Percentiles rank a stretch among this genome's conserved stretches.
Evolutionary conservation across 2,113 vertebrate species (phyloP).

Genomic region (Colius striatus): DNA sequence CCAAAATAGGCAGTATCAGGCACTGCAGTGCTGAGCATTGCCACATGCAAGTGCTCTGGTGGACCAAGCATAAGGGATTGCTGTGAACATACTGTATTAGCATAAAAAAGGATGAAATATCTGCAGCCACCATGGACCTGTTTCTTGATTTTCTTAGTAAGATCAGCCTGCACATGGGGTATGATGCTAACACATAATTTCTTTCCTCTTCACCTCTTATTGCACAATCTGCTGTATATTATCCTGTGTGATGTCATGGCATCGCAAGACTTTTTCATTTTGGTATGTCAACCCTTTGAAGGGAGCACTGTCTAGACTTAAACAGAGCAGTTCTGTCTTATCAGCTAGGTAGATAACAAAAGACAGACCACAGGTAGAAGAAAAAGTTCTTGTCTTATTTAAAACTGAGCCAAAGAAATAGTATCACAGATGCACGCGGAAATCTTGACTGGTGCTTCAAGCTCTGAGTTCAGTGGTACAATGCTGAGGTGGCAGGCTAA

Average conservation of each 20-base stretch:
- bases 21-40: neutral
- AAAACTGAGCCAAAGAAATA: neutral
- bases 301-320: neutral
- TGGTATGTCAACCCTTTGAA: neutral
- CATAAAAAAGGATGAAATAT: neutral
- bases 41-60: neutral
- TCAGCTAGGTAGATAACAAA: neutral
- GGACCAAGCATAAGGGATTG: neutral
- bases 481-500: neutral
- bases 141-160: neutral
- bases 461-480: neutral
- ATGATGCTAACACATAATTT: neutral
- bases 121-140: neutral
- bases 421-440: neutral
- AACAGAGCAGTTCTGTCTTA: neutral
- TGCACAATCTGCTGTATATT: neutral
- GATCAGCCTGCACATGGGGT: neutral
- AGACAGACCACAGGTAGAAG: neutral
- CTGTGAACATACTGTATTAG: neutral
- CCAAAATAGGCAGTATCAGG: neutral
- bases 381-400: neutral
- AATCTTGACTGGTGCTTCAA: neutral
- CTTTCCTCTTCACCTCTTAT: neutral
- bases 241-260: neutral
- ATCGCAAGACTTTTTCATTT: neutral